These are phyloP conservation scores for Acrobeloides nanus DNA, from an alignment of 2,888 invertebrate genomes.

Conservation along the genomic window DNA sequence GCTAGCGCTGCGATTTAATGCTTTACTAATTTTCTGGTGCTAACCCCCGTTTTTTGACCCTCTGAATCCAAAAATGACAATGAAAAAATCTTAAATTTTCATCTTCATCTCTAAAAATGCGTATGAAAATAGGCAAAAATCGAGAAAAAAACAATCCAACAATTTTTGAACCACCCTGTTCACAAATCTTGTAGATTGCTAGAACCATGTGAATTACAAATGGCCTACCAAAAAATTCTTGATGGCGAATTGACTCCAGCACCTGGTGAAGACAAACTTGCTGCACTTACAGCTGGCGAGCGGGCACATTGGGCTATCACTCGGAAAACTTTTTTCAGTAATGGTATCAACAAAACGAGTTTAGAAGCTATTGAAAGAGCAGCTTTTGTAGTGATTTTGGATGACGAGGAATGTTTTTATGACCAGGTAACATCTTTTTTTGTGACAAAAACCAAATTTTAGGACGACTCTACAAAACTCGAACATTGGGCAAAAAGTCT, in stretches of 20 bases:
- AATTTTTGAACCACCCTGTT: too few relatives aligned
- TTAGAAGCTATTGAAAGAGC: constrained; percentile 80
- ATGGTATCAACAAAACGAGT: constrained; percentile 79
- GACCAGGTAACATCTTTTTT: constrained; percentile 56
- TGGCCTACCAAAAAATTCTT: constrained; percentile 61
- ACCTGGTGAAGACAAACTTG: constrained; percentile 74
- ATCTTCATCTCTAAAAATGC: too few relatives aligned
- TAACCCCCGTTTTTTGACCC: too few relatives aligned
- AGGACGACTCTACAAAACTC: constrained; percentile 61
- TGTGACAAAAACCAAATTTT: constrained; percentile 11
- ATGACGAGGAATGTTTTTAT: constrained; percentile 80
- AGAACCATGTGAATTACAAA: constrained; percentile 54
- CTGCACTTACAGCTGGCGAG: constrained; percentile 79
- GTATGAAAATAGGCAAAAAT: too few relatives aligned
- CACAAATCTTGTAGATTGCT: constrained; percentile 64
- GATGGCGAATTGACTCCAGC: constrained; percentile 66
- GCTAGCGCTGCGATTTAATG: neutral
- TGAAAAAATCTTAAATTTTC: too few relatives aligned
- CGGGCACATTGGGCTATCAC: constrained; percentile 49
- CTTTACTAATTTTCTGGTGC: too few relatives aligned
- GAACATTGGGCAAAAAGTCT: constrained; percentile 76
- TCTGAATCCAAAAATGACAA: too few relatives aligned
- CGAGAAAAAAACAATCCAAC: too few relatives aligned
- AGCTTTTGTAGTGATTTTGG: constrained; percentile 83
- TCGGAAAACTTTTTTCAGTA: constrained; percentile 65